Conservation (phyloP, 2,888 invertebrate genomes). For the Agrenia bidenticulata region DNA sequence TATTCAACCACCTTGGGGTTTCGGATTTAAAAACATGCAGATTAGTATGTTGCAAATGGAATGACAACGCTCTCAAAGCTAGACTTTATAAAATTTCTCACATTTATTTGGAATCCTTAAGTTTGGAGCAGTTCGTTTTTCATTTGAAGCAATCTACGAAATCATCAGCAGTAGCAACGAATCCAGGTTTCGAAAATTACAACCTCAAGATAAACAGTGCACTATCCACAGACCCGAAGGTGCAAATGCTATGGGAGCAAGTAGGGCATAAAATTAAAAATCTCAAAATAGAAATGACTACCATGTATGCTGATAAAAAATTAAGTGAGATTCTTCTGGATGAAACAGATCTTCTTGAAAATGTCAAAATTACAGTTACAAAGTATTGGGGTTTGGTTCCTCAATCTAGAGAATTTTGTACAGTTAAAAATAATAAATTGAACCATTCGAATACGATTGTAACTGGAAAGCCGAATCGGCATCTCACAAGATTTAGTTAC, state of each 20-base stretch:
- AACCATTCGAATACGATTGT: not conserved
- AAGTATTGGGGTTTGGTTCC: constrained; percentile 30
- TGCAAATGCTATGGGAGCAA: constrained; percentile 13
- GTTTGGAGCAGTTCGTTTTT: constrained; percentile 10
- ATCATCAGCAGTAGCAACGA: too few species aligned
- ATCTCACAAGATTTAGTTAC: constrained; percentile 6
- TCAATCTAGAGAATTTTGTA: too few species aligned
- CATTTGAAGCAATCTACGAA: not conserved
- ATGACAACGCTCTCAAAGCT: not conserved
- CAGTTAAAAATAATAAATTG: not conserved
- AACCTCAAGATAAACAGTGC: constrained; percentile 23
- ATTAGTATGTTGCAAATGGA: constrained; percentile 24
- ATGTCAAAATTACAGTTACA: constrained; percentile 16
- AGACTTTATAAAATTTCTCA: not conserved
- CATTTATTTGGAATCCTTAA: constrained; percentile 12
- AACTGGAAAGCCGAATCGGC: not conserved
- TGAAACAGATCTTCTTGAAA: constrained; percentile 2
- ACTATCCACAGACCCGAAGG: not conserved
- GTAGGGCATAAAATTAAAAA: constrained; percentile 14
- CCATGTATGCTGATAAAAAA: constrained; percentile 16
- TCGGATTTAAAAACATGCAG: constrained; percentile 23
- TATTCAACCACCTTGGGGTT: constrained; percentile 18
- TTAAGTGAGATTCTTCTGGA: constrained; percentile 10
- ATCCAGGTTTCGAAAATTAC: constrained; percentile 20
- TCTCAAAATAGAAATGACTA: constrained; percentile 22